A percentile compares a stretch with the other conserved stretches of the same genome.
These are phyloP conservation scores for Vesta saturnalis DNA, from an alignment of 2,888 invertebrate species.

Conservation along the genomic window DNA sequence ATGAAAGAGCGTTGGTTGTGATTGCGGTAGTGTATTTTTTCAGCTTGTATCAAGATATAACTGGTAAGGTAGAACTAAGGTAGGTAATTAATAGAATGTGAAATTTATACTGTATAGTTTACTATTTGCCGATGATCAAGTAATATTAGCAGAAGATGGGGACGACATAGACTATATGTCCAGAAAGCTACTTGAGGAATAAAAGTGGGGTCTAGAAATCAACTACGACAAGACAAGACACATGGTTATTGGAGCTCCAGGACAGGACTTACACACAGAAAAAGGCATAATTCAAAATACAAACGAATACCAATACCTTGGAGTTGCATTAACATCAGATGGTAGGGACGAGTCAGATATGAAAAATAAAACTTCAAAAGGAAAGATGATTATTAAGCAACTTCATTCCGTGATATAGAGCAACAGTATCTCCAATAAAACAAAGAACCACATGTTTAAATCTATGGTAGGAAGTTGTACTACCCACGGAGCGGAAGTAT, in stretches of 20 bases:
- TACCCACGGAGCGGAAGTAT: background rate
- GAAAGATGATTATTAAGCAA: conserved; percentile 5
- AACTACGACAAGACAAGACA: background rate
- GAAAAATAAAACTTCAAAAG: background rate
- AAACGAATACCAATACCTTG: background rate
- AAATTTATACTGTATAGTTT: background rate
- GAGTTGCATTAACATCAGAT: too few species aligned
- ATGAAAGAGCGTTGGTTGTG: too few species aligned
- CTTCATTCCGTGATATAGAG: conserved; percentile 4
- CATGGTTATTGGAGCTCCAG: too few species aligned
- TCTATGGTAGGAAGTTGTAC: conserved; percentile 11
- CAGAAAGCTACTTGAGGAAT: background rate
- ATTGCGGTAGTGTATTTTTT: too few species aligned
- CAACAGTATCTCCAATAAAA: conserved; percentile 1
- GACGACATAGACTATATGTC: background rate
- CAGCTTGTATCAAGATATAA: too few species aligned
- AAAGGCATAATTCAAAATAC: background rate
- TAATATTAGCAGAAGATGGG: background rate
- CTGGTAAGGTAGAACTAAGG: too few species aligned
- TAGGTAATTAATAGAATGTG: too few species aligned
- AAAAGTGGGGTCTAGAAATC: background rate
- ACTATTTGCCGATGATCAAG: background rate
- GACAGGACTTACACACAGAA: background rate
- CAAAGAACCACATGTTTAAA: conserved; percentile 10
- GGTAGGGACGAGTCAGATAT: background rate